Base-by-base conservation (phyloP, 2,797 vertebrate genomes). In the Tapera naevia region DNA sequence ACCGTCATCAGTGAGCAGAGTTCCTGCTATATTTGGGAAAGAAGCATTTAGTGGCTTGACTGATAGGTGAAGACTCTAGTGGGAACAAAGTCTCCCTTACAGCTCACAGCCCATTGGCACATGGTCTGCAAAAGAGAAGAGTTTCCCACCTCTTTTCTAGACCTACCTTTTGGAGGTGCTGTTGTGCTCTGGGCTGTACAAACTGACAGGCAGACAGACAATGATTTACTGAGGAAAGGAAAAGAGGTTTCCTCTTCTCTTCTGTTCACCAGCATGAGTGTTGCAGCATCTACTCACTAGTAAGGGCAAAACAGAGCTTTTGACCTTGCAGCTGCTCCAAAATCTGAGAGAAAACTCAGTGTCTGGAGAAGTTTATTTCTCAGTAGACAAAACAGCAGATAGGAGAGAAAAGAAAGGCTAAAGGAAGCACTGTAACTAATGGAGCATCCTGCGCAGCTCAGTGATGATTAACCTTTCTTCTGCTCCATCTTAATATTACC, bases 1-100 rank as follows among this genome's bases (percentile, higher is more conserved):
- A 16, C 3, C 5, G 30, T 43, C 37, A 53, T 13, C 37, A 64
- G 21, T 30, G 51, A 88, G 35, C 24, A 62, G 17, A 43, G 46
- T 58, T 94, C 33, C 24, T 73, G 33, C 25, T 65, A 3, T 48
- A 45, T 79, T 64, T 91, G 18, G 41, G 60, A 50, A 80, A 69
- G 41, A 48, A 74, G 7, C 5, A 51, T 67, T 80, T 50, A 37
- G 12, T 89, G 58, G 16, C 30, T 86, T 71, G 27, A 21, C 25
- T 37, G 46, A 33, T 16, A 69, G 19, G 5, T 2, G 6, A 86
- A 48, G 18, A 61, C 15, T 84, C 18, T 18, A 27, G n/a, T 39
- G 30, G 46, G 39, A 85, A 21, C 9, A 50, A 32, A 32, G 13
- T 37, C 6, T 10, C 21, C 5, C 11, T 66, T 0, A 0, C 41